Evolutionary conservation across 2,888 invertebrate genomes (phyloP), one percentile per base, ranked within the genome.

Genomic region (Dryobotodes eremita): DNA sequence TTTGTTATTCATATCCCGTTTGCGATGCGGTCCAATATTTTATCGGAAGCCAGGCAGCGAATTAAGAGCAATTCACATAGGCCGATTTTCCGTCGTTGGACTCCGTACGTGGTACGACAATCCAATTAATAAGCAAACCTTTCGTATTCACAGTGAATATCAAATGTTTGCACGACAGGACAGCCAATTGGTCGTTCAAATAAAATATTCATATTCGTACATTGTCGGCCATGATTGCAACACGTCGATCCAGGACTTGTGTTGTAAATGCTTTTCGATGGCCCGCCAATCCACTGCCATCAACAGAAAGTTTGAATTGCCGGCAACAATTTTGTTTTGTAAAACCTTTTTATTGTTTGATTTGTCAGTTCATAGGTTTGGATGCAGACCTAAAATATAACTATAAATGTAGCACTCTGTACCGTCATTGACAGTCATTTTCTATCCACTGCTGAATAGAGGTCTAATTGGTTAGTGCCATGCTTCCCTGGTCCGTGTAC

Each of bases 81-180:
- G 90, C 89, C 93, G 93, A 94, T 95, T 95, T 94, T 91, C 92
- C 89, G 92, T 92, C 93, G 92, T 88, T 89, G 90, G 89, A 80
- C 82, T 86, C 89, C 85, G 89, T 90, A 92, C 93, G 92, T 93
- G 93, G 91, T 90, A 93, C 93, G 94, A 95, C 93, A 95, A 95
- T 95, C 94, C 94, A 95, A 95, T 95, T 96, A 95, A 95, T 95
- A 95, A 95, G 94, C 94, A 95, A 95, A 95, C 94, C 95, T 95
- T 95, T 94, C 93, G 94, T 91, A 95, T 94, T 93, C 95, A 93
- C 93, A 89, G 93, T 94, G 95, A 95, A 96, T 96, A 95, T 94
- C 92, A 95, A 96, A 95, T 94, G 92, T 95, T 95, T 94, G 92
- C 90, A 87, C 92, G 91, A 87, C 91, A 92, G 90, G 90, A 87